Conservation (phyloP, 2,797 vertebrate species). For the Enoplosus armatus region DNA sequence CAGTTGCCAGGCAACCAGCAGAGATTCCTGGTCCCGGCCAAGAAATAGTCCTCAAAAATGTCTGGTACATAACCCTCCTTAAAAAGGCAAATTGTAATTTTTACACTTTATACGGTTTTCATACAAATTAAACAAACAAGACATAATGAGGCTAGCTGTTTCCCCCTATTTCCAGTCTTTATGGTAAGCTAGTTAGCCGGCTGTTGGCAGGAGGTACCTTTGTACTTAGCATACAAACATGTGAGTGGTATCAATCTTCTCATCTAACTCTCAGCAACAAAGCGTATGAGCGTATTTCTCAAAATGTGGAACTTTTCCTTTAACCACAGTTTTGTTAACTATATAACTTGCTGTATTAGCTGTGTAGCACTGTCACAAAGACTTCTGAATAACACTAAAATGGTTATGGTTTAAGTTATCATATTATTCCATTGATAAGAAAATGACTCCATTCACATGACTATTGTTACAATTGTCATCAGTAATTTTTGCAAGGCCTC, state of each 20-base stretch:
- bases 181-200: neutral
- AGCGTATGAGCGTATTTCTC: neutral
- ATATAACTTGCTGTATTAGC: too few species aligned
- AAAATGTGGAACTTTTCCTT: neutral
- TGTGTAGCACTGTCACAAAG: too few species aligned
- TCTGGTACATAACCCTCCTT: neutral
- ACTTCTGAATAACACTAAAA: too few species aligned
- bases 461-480: too few species aligned
- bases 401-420: too few species aligned
- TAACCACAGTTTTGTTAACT: too few species aligned
- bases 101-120: neutral
- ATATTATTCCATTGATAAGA: too few species aligned
- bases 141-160: neutral
- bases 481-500: too few species aligned
- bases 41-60: neutral
- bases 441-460: too few species aligned
- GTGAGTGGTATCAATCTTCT: neutral
- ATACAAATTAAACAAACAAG: neutral
- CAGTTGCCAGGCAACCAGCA: conserved; percentile 32
- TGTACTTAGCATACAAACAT: neutral
- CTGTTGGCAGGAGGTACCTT: neutral
- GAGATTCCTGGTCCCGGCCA: neutral
- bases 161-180: neutral
- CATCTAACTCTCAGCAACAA: neutral
- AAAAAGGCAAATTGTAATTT: neutral